A percentile compares a stretch with the other conserved stretches of the same genome.
Conservation (phyloP, 37 sponge, comb jelly and placozoan genomes). For the Agelas oroides region DNA sequence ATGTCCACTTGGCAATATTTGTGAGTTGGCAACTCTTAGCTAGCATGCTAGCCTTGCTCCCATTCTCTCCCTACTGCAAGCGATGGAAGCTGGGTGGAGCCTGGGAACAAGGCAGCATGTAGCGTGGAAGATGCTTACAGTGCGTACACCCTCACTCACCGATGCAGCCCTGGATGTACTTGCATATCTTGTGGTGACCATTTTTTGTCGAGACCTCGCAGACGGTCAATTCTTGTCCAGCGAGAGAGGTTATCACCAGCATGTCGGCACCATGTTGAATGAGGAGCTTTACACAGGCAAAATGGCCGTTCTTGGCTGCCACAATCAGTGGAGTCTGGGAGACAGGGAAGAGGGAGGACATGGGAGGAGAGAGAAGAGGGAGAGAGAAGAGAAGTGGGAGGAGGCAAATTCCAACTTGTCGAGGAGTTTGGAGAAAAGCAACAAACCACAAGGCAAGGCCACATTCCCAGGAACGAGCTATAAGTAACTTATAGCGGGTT, state of each 20-base stretch:
- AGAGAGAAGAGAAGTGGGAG: too few relatives aligned
- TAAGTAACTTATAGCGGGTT: too few relatives aligned
- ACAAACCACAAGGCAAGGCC: too few relatives aligned
- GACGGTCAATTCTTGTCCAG: neutral
- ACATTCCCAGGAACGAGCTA: too few relatives aligned
- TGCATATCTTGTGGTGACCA: constrained; percentile 19
- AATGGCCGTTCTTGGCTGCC: constrained; percentile 49
- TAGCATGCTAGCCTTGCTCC: too few relatives aligned
- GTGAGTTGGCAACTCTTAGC: too few relatives aligned
- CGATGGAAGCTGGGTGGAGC: too few relatives aligned
- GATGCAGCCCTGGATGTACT: constrained; percentile 49
- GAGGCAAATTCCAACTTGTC: neutral
- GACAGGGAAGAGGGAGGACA: neutral
- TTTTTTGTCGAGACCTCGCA: constrained; percentile 35
- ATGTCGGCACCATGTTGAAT: constrained; percentile 39
- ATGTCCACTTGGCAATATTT: too few relatives aligned
- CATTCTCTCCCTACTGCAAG: too few relatives aligned
- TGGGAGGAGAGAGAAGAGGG: neutral
- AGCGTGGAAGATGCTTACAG: too few relatives aligned
- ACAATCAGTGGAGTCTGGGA: constrained; percentile 65
- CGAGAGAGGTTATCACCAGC: neutral
- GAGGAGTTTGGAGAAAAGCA: too few relatives aligned
- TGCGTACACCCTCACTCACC: constrained; percentile 31
- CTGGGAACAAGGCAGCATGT: too few relatives aligned
- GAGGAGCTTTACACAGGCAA: constrained; percentile 51